Conservation (phyloP, 2,888 invertebrate genomes). For the Panopea generosa region DNA sequence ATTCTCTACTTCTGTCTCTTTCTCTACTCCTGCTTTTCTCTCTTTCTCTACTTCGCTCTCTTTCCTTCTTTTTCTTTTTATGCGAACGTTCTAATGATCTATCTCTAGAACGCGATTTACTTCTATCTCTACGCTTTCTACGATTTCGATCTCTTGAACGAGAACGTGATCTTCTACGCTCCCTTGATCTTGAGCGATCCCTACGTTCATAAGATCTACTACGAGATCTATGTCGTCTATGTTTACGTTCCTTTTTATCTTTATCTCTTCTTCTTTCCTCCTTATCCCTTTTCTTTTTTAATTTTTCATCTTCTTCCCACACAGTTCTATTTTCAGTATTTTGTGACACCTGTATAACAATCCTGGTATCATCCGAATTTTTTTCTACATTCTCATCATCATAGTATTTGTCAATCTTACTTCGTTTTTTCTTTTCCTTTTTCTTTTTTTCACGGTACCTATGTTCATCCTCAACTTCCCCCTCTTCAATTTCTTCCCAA, state of each 20-base stretch:
- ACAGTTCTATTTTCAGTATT: conserved; percentile 61
- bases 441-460: conserved; percentile 56
- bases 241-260: conserved; percentile 58
- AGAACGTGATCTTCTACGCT: conserved; percentile 67
- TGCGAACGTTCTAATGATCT: conserved; percentile 55
- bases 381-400: conserved; percentile 35
- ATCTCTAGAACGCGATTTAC: conserved; percentile 60
- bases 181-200: conserved; percentile 64
- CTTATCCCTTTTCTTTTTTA: conserved; percentile 48
- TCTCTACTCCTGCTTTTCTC: conserved; percentile 53
- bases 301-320: conserved; percentile 62
- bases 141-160: conserved; percentile 42
- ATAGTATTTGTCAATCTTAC: conserved; percentile 42
- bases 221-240: conserved; percentile 38
- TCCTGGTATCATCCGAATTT: conserved; percentile 40
- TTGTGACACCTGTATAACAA: conserved; percentile 60
- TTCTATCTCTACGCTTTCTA: conserved; percentile 33
- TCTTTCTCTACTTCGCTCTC: conserved; percentile 61
- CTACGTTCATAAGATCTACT: conserved; percentile 61
- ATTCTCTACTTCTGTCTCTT: conserved; percentile 23
- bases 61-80: conserved; percentile 55
- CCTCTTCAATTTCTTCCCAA: conserved; percentile 50
- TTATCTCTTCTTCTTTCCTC: conserved; percentile 52
- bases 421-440: conserved; percentile 51
- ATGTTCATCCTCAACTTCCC: conserved; percentile 61